phyloP scores from a whole-genome alignment of 2,797 vertebrate species.

The Limosa lapponica region DNA sequence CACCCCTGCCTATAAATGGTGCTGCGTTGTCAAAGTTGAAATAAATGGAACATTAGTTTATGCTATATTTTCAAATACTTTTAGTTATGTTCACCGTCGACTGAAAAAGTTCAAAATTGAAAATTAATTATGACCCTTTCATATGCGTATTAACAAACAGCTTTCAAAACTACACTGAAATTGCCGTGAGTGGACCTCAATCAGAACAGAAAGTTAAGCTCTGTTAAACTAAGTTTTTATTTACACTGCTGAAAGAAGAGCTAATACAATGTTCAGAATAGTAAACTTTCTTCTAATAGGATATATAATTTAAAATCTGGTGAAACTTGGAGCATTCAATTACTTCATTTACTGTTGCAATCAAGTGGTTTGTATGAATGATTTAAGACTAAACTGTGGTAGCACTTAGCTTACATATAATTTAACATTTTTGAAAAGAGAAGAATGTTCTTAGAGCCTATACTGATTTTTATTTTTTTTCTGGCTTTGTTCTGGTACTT shows the following conservation, averaged over 20 bases:
- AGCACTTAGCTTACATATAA: background rate
- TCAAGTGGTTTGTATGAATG: background rate
- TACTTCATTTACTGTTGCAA: background rate
- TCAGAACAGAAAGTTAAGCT: background rate
- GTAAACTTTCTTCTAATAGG: background rate
- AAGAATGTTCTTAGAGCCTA: background rate
- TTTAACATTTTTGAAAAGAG: background rate
- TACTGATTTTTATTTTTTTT: background rate
- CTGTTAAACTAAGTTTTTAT: background rate
- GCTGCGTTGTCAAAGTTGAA: background rate
- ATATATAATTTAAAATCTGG: background rate
- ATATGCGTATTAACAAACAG: background rate
- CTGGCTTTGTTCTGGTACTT: background rate
- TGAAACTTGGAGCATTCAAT: background rate
- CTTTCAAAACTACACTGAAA: background rate
- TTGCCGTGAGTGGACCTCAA: accelerated
- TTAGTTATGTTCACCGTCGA: background rate
- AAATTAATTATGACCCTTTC: background rate
- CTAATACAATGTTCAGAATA: background rate
- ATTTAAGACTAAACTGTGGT: background rate
- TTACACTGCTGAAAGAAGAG: background rate
- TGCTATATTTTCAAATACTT: background rate
- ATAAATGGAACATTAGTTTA: background rate
- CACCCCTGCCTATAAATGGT: background rate
- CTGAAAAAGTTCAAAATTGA: background rate